Base-by-base conservation (phyloP, 2,113 vertebrate species). In the Osmerus mordax region DNA sequence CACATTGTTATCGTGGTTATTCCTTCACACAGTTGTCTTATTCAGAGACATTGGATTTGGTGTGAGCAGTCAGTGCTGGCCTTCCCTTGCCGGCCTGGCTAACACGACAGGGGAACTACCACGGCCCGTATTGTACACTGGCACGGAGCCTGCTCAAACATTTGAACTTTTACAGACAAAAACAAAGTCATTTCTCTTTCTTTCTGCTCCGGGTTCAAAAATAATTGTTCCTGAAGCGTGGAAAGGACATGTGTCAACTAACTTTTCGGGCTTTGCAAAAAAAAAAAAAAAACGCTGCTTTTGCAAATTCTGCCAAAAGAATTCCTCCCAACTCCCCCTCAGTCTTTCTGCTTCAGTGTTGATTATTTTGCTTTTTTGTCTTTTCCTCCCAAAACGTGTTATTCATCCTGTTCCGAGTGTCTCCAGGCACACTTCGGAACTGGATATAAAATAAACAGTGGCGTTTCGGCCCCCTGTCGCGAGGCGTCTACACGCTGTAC, bases 291-390 rank as follows among this genome's bases (percentile, higher is more conserved):
- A 12, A 47, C 79, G 81, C 82, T 83, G 79, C 79, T 76, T 64
- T 71, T 83, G 87, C 83, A 73, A 86, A 78, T 73, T 47, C 21
- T 12, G 73, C 82, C 78, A 82, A 79, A 53, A 78, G n/a, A 80
- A 78, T 72, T 70, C 76, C 72, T 76, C 73, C 1, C 4, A 32
- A 61, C 73, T 63, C 73, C 71, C 67, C 67, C 78, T 73, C 83
- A 68, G 4, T 81, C 79, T 87, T 76, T 84, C 86, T 84, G 80
- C 80, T 83, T 71, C 80, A 61, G 54, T 80, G 81, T 85, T 85
- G 86, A 89, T 91, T 89, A 87, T 90, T 89, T 87, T 52, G 75
- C 80, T 90, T 88, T 86, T 87, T 87, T 82, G 83, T 88, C 80
- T 87, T 81, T 86, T 84, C 83, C 84, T 80, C 80, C 74, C 80